phyloP scores from a whole-genome alignment of 2,113 vertebrate genomes.

The Glaucidium brasilianum region DNA sequence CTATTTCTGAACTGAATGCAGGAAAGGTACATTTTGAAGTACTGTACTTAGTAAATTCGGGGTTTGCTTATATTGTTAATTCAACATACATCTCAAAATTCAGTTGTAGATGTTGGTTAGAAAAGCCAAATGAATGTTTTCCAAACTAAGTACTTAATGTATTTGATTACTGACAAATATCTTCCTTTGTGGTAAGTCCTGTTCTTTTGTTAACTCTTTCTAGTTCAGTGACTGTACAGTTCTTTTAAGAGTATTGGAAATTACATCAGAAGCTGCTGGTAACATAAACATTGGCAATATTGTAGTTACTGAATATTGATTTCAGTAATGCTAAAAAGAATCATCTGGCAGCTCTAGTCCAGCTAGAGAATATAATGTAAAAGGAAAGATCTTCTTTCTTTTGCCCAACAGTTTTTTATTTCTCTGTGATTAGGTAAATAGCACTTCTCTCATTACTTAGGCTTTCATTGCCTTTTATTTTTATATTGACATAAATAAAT shows the following conservation, averaged over 20 bases:
- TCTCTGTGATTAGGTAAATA: background rate
- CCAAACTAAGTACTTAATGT: background rate
- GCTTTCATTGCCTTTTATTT: background rate
- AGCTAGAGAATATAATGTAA: background rate
- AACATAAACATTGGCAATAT: background rate
- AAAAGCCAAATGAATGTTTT: background rate
- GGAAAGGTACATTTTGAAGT: conserved; percentile 83
- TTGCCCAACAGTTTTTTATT: background rate
- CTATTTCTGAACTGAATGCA: conserved; percentile 97
- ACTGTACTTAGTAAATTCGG: background rate
- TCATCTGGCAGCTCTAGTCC: background rate
- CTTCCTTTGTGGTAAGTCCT: background rate
- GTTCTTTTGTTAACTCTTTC: background rate
- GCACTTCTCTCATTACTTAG: background rate
- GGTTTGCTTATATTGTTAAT: background rate
- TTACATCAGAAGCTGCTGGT: background rate
- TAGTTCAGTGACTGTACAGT: background rate
- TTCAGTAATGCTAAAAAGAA: background rate
- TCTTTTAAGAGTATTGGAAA: background rate
- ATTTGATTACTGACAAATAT: background rate
- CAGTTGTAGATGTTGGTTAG: background rate
- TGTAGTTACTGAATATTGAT: background rate
- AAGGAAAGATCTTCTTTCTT: background rate
- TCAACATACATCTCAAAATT: background rate
- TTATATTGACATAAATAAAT: background rate